Evolutionary conservation across 2,797 vertebrate genomes (phyloP), one percentile per base, ranked within the genome.

Genomic region (Ctenopoma kingsleyae): DNA sequence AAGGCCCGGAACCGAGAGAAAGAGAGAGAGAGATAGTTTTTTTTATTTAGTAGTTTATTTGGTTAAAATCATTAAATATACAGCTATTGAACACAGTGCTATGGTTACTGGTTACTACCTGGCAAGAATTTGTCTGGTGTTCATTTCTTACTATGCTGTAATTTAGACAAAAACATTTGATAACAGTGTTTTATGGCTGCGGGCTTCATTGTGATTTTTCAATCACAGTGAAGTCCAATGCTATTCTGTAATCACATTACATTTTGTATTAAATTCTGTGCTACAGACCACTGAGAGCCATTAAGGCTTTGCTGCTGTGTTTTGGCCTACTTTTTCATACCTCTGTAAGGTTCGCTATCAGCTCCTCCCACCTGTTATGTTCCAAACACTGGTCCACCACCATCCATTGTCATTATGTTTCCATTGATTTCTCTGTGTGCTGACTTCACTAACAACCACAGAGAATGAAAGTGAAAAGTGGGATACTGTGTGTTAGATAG

Each of bases 381-480:
- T 51, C 58, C 71, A 67, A 82, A 79, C 71, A 25, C 56, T 51
- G 54, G 44, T 70, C 67, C 69, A 74, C 66, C 46, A 30, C 58
- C 63, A 71, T 82, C 80, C 69, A 60, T 79, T 82, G 74, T 85
- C 82, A 84, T 89, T 74, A 76, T 60, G 55, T 60, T 62, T 48
- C 60, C 57, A 88, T 85, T 74, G 78, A 88, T 91, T 87, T 84
- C 56, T 84, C 62, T 36, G 43, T 51, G 50, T 65, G 62, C 63
- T 52, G 59, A 75, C 65, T 80, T 80, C 49, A 57, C 64, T 38
- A 69, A 76, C 82, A 75, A 61, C 47, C 68, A 35, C 49, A 25
- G 69, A 25, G 59, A 52, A 30, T 73, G 65, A 60, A 76, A 75
- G 17, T 76, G 56, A 80, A 72, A 82, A 82, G 69, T 72, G 59